phyloP scores from a whole-genome alignment of 2,888 invertebrate species.

The Pseudoips prasinana region DNA sequence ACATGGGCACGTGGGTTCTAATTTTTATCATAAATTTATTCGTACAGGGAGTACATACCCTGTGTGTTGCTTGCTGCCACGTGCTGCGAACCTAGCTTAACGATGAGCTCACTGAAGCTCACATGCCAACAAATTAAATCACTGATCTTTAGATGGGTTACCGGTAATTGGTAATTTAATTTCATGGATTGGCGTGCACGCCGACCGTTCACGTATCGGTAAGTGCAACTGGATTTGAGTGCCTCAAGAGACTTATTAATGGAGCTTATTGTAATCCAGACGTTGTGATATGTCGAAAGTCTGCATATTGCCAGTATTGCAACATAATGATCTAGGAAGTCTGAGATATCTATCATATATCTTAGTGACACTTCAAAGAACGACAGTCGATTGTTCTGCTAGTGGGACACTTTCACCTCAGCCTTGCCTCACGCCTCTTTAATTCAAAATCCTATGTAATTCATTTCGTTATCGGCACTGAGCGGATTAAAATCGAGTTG shows the following conservation, averaged over 20 bases:
- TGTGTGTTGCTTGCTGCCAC: too few relatives aligned
- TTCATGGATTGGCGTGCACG: too few relatives aligned
- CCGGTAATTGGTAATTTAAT: too few relatives aligned
- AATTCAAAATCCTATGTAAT: slow-evolving; percentile 62
- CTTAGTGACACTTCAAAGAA: slow-evolving; percentile 69
- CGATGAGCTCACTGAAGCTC: too few relatives aligned
- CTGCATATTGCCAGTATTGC: slow-evolving; percentile 46
- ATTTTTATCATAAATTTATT: too few relatives aligned
- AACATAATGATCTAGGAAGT: slow-evolving; percentile 52
- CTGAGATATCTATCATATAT: slow-evolving; percentile 59
- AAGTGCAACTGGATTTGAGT: too few relatives aligned
- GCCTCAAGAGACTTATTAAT: too few relatives aligned
- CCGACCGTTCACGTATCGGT: too few relatives aligned
- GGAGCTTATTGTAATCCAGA: slow-evolving; percentile 11
- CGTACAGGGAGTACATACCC: too few relatives aligned
- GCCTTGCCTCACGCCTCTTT: slow-evolving; percentile 56
- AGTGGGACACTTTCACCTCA: slow-evolving; percentile 73
- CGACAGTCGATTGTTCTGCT: slow-evolving; percentile 66
- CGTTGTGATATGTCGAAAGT: slow-evolving; percentile 35
- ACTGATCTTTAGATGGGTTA: too few relatives aligned
- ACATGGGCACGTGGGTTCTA: neutral
- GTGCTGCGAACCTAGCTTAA: too few relatives aligned
- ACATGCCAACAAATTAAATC: too few relatives aligned
- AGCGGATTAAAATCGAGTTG: slow-evolving; percentile 59
- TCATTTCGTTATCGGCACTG: slow-evolving; percentile 55